Conservation (phyloP, 2,797 vertebrate species). For the Masticophis lateralis region DNA sequence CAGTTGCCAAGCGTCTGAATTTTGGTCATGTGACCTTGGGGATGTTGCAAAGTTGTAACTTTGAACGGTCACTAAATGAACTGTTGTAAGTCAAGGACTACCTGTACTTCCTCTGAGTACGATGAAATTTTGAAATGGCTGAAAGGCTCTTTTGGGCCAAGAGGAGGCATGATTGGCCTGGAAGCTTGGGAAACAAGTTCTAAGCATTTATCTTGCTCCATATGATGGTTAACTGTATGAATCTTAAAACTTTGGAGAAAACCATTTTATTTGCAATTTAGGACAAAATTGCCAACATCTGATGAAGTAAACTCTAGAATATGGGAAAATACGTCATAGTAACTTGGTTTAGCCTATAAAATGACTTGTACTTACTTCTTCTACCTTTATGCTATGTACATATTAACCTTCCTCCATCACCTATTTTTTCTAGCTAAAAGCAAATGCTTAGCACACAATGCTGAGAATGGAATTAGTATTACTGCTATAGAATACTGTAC, state of each 20-base stretch:
- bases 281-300: not conserved
- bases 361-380: not conserved
- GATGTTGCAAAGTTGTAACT: not conserved
- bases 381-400: not conserved
- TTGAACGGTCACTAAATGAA: not conserved
- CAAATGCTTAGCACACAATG: not conserved
- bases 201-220: not conserved
- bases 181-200: not conserved
- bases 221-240: not conserved
- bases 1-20: not conserved
- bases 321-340: not conserved
- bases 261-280: not conserved
- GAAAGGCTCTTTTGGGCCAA: not conserved
- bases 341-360: not conserved
- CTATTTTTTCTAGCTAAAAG: not conserved
- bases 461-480: not conserved
- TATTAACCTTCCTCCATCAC: not conserved
- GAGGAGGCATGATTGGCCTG: not conserved
- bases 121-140: not conserved
- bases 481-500: not conserved
- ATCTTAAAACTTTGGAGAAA: not conserved
- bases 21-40: not conserved
- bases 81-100: not conserved
- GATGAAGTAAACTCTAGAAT: not conserved
- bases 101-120: not conserved